Conservation (phyloP, 2,888 invertebrate genomes). For the Mactromeris polynyma region DNA sequence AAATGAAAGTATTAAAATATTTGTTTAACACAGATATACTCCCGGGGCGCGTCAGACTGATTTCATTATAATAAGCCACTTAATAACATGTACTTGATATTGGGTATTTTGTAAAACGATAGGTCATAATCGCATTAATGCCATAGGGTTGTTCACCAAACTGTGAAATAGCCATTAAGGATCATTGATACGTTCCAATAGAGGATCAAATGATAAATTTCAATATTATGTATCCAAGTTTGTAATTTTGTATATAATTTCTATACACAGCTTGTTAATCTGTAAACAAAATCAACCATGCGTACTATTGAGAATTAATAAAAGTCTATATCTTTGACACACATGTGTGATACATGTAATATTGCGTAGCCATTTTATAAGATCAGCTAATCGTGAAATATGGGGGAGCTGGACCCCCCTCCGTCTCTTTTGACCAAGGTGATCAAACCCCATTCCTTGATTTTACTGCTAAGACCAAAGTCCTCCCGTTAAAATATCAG, state of each 20-base stretch:
- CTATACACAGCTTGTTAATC: background rate
- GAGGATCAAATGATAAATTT: constrained; percentile 26
- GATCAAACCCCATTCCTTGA: too few species aligned
- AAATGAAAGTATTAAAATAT: background rate
- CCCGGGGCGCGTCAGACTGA: background rate
- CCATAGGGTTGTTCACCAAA: constrained; percentile 1
- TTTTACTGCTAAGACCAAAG: too few species aligned
- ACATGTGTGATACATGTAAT: background rate
- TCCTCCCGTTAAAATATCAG: too few species aligned
- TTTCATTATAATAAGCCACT: background rate
- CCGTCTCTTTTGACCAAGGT: too few species aligned
- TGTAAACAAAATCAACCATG: constrained; percentile 18
- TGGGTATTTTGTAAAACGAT: background rate
- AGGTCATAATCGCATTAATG: constrained; percentile 23
- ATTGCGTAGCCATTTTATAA: background rate
- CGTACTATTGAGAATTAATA: background rate
- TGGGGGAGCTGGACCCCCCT: too few species aligned
- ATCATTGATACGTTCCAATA: constrained; percentile 13
- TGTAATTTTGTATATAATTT: background rate
- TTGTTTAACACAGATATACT: background rate
- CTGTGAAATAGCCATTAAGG: constrained; percentile 34
- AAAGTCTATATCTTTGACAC: background rate
- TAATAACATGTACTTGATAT: background rate
- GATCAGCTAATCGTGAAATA: too few species aligned
- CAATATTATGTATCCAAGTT: constrained; percentile 23